Evolutionary conservation across 1,140 invertebrate species (phyloP), one percentile per base, ranked within the genome.

Genomic region (Antheraea pernyi): DNA sequence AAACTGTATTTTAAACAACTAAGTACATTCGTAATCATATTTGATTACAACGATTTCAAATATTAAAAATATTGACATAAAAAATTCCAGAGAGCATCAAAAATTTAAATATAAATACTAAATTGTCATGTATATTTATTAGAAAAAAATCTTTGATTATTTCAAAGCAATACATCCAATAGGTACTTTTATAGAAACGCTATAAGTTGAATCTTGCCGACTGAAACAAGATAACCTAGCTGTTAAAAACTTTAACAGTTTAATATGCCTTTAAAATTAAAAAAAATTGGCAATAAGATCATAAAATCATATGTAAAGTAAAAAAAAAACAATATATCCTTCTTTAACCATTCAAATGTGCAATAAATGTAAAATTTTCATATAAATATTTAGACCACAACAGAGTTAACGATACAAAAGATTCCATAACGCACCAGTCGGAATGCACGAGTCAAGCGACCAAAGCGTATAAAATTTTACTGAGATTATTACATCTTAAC

Each of bases 361-460:
- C 22, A 30, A 30, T 30, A 30, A 2, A 30, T 30, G 1, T 30
- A 30, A 30, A 4, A 30, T 42, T 42, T 42, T 42, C 11, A 10
- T 42, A 10, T 42, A 4, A 42, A 42, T 42, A 10, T 42, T 11
- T 42, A 42, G 7, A 42, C 11, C 7, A 10, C 11, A 0, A 53
- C 6, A 13, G 46, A 53, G 1, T 13, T 53, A 53, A 16, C 13
- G 7, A 42, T 42, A 42, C 7, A 42, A 53, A 53, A 9, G 46
- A 6, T 5, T 53, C 11, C 46, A 53, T 16, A 53, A 78, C 86
- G 85, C 89, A 90, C 89, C 89, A 89, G 89, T 83, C 89, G 89
- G 88, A 90, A 91, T 90, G 85, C 85, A 89, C 80, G 76, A 83
- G 87, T 87, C 80, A 87, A 90, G 84, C 86, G 79, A 86, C 78